phyloP scores from a whole-genome alignment of 2,888 invertebrate genomes.

The Agrotis puta region DNA sequence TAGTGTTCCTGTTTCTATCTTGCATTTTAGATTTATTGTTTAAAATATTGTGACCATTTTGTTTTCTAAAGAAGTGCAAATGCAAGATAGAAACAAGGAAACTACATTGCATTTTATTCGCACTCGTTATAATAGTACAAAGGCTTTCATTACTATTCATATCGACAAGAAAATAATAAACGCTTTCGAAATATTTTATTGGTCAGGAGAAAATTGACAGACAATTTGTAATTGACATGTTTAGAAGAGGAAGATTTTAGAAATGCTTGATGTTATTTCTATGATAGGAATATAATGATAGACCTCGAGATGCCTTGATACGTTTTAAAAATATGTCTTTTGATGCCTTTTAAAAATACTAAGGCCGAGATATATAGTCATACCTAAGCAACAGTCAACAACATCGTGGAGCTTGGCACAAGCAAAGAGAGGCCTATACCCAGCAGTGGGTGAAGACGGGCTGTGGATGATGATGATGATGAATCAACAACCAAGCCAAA shows the following conservation, averaged over 20 bases:
- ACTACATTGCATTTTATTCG: background rate
- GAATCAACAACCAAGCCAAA: no score
- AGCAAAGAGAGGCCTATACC: no score
- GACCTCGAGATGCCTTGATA: no score
- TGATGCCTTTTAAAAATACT: no score
- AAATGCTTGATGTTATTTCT: background rate
- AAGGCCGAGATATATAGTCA: no score
- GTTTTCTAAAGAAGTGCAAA: no score
- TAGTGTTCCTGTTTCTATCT: background rate
- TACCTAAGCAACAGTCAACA: no score
- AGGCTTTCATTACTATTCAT: slow-evolving; percentile 13
- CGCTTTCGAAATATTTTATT: background rate
- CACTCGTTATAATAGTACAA: slow-evolving; percentile 15
- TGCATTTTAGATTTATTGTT: slow-evolving; percentile 1
- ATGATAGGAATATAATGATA: background rate
- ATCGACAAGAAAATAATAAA: slow-evolving; percentile 2
- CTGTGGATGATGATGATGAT: no score
- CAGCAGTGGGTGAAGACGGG: no score
- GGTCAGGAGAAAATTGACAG: background rate
- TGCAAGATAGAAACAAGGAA: background rate
- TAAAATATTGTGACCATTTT: no score
- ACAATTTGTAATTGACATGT: slow-evolving; percentile 3
- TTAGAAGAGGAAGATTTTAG: background rate
- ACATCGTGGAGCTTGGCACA: no score
- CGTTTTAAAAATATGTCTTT: no score